Percentiles rank a stretch among this genome's conserved stretches.
phyloP scores from a whole-genome alignment of 2,797 vertebrate species.

The Hozukius guyotensis region DNA sequence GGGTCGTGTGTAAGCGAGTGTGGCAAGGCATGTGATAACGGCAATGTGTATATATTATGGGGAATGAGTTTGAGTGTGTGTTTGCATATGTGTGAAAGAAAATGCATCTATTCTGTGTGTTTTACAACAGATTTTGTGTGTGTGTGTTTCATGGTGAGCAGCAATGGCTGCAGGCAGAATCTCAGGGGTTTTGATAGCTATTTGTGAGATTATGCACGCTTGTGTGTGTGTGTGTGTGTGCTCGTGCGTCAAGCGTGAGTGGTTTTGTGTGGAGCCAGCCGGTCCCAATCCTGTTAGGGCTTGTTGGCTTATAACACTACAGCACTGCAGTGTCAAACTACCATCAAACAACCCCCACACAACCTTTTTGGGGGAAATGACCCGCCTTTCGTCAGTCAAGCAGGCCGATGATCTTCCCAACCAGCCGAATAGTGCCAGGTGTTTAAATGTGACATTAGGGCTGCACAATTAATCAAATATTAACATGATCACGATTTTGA shows the following conservation, averaged over 20 bases:
- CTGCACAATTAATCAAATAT: too few species aligned
- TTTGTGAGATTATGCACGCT: constrained; percentile 24
- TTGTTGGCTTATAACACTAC: constrained; percentile 11
- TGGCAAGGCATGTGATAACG: background rate
- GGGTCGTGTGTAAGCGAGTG: background rate
- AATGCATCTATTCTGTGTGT: background rate
- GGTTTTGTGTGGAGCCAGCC: background rate
- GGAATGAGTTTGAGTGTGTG: background rate
- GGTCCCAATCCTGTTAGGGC: constrained; percentile 18
- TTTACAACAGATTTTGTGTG: background rate
- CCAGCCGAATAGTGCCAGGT: background rate
- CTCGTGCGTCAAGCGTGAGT: background rate
- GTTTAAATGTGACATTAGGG: background rate
- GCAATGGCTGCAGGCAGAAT: constrained; percentile 14
- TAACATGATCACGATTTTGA: too few species aligned
- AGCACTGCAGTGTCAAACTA: constrained; percentile 8
- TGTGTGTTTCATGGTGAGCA: background rate
- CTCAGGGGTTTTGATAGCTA: constrained; percentile 15
- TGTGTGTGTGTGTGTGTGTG: background rate
- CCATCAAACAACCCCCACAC: background rate
- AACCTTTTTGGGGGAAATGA: background rate
- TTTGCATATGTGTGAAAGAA: background rate
- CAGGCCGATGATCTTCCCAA: background rate
- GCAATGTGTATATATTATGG: background rate
- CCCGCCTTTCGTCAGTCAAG: background rate